A percentile compares a stretch with the other conserved stretches of the same genome.
These are phyloP conservation scores for Falco concolor DNA, from an alignment of 2,797 vertebrate species.

Conservation along the genomic window DNA sequence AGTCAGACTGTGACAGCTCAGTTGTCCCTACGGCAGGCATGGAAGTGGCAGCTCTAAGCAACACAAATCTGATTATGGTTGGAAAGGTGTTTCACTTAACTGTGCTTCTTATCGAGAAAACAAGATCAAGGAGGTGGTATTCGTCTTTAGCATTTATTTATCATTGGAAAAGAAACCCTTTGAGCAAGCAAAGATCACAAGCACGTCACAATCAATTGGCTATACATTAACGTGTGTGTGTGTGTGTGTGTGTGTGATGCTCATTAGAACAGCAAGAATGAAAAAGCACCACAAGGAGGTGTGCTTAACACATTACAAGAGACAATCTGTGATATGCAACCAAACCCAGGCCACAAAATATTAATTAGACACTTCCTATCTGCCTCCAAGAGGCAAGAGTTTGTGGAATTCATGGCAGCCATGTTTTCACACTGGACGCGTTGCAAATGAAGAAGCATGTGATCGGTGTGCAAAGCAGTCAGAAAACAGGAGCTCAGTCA, in stretches of 20 bases:
- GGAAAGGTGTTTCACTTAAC: background rate
- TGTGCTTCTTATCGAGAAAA: slow-evolving; percentile 71
- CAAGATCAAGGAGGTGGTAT: slow-evolving; percentile 74
- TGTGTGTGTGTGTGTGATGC: background rate
- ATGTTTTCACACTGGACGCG: background rate
- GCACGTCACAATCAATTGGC: slow-evolving; percentile 89
- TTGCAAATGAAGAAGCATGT: slow-evolving; percentile 29
- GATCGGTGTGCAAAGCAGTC: slow-evolving; percentile 42
- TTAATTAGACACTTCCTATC: slow-evolving; percentile 77
- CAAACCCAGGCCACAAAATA: slow-evolving; percentile 88
- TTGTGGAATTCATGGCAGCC: background rate
- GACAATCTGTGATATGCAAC: slow-evolving; percentile 74
- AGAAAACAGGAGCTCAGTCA: slow-evolving; percentile 6
- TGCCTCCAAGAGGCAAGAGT: slow-evolving; percentile 52
- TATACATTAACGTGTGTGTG: slow-evolving; percentile 76
- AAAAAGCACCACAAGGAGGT: slow-evolving; percentile 79
- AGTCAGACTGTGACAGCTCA: slow-evolving; percentile 12
- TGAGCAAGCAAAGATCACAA: slow-evolving; percentile 94
- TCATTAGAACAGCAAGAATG: slow-evolving; percentile 78
- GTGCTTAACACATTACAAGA: slow-evolving; percentile 75
- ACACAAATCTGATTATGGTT: background rate
- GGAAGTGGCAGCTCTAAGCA: background rate
- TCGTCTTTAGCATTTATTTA: slow-evolving; percentile 91
- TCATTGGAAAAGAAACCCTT: slow-evolving; percentile 83
- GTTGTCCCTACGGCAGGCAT: background rate